phyloP scores from a whole-genome alignment of 2,888 invertebrate species.

The Lasius platythorax region DNA sequence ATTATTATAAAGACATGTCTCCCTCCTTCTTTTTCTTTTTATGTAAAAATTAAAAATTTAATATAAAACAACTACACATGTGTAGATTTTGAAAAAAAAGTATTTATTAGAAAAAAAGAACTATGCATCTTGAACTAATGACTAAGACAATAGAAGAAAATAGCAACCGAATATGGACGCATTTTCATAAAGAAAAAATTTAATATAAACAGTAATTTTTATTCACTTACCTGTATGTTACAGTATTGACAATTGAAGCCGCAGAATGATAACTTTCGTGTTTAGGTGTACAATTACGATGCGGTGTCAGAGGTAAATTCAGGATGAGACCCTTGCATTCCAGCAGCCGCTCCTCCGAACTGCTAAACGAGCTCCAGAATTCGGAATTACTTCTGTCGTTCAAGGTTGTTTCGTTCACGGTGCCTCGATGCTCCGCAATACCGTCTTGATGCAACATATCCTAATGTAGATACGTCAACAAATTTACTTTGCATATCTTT shows the following conservation, averaged over 20 bases:
- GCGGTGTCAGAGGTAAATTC: conserved; percentile 90
- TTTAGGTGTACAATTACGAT: conserved; percentile 87
- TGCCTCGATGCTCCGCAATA: conserved; percentile 89
- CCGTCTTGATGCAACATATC: conserved; percentile 87
- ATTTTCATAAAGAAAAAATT: not conserved
- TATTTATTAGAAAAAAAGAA: not conserved
- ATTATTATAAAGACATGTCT: not conserved
- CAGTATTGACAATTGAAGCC: conserved; percentile 88
- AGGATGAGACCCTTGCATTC: conserved; percentile 92
- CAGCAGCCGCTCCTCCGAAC: conserved; percentile 92
- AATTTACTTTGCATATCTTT: not conserved
- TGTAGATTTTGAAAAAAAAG: not conserved
- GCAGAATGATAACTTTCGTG: conserved; percentile 85
- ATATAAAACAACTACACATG: not conserved
- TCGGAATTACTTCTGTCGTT: conserved; percentile 92
- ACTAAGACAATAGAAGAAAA: not conserved
- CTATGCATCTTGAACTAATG: not conserved
- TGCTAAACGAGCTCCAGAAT: conserved; percentile 94
- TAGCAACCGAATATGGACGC: not conserved
- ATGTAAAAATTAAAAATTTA: not conserved
- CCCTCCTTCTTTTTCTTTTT: not conserved
- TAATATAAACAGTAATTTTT: not conserved
- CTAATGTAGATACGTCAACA: conserved; percentile 48
- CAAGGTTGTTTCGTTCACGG: conserved; percentile 89
- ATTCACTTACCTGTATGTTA: conserved; percentile 89